phyloP scores from a whole-genome alignment of 2,888 invertebrate species.

The Amitus sp. region DNA sequence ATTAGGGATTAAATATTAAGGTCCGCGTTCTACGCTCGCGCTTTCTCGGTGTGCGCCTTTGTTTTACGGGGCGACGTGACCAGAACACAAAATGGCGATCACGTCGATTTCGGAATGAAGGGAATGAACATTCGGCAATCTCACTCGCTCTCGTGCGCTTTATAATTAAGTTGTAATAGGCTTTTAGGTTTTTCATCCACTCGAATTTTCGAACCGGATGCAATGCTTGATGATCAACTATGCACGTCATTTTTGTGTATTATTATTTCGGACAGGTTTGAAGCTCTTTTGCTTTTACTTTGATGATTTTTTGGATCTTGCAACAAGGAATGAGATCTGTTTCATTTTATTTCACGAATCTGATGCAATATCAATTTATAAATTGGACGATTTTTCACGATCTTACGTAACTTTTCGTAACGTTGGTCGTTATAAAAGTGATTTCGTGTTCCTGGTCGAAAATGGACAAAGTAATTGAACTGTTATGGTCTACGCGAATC shows the following conservation, averaged over 20 bases:
- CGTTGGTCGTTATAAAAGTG: background rate
- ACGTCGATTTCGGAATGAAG: slow-evolving; percentile 47
- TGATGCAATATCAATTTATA: background rate
- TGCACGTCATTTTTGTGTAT: no score
- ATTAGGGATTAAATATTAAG: slow-evolving; percentile 65
- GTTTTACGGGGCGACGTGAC: slow-evolving; percentile 64
- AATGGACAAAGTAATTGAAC: slow-evolving; percentile 5
- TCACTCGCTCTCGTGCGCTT: no score
- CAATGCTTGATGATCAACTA: no score
- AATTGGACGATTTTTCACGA: background rate
- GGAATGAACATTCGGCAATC: slow-evolving; percentile 52
- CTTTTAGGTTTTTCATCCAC: no score
- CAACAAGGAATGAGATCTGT: no score
- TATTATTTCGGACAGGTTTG: background rate
- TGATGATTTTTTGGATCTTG: no score
- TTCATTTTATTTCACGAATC: background rate
- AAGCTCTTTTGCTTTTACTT: background rate
- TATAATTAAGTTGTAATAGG: no score
- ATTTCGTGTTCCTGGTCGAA: background rate
- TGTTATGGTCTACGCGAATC: slow-evolving; percentile 23
- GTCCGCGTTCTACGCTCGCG: slow-evolving; percentile 51
- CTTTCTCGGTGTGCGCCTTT: slow-evolving; percentile 60
- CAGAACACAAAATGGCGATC: slow-evolving; percentile 62
- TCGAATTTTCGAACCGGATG: no score
- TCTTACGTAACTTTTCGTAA: slow-evolving; percentile 2